Conservation (phyloP, 2,797 vertebrate genomes). For the Numenius phaeopus region DNA sequence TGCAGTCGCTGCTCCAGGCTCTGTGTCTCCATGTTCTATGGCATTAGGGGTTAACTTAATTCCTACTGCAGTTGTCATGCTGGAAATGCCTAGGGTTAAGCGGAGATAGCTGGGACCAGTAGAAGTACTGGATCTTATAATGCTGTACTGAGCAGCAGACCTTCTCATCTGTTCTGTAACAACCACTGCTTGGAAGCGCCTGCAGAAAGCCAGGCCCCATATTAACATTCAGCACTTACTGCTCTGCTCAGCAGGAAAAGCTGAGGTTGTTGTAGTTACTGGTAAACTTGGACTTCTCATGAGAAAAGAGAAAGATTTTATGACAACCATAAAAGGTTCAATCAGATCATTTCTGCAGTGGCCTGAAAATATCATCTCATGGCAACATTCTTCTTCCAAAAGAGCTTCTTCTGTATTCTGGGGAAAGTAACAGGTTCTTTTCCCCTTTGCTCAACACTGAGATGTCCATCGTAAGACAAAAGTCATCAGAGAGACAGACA, state of each 20-base stretch:
- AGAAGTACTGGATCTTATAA: neutral
- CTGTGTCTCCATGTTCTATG: neutral
- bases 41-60: slow-evolving; percentile 12
- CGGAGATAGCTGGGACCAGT: neutral
- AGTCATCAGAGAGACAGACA: neutral
- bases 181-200: neutral
- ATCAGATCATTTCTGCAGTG: neutral
- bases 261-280: neutral
- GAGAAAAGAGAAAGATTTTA: slow-evolving; percentile 7
- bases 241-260: neutral
- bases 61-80: neutral
- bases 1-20: neutral
- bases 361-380: neutral
- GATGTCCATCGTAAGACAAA: neutral
- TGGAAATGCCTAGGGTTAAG: neutral
- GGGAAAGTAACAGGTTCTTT: neutral
- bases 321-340: neutral
- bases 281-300: neutral
- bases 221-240: neutral
- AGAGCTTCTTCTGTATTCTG: neutral
- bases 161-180: neutral
- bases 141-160: neutral
- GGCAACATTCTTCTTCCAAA: neutral
- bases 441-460: neutral
- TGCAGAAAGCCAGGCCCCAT: neutral